Evolutionary conservation across 2,113 vertebrate species (phyloP).

Genomic region (Lanius collurio): DNA sequence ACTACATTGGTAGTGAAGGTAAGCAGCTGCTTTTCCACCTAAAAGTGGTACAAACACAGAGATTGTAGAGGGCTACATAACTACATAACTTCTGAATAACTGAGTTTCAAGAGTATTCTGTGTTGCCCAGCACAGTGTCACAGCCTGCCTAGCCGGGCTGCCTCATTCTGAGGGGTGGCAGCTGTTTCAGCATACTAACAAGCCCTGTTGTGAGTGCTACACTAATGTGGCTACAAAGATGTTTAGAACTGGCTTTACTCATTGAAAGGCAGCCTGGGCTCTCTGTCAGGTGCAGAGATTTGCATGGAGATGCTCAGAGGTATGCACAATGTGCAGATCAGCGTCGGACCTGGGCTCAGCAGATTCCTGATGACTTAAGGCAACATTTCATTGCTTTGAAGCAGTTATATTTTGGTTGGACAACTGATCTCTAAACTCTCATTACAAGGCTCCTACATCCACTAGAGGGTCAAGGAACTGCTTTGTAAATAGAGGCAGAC

Average conservation of each 20-base stretch:
- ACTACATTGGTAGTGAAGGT: rapidly evolving
- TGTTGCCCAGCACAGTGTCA: not conserved
- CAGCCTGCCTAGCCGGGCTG: not conserved
- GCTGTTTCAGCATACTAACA: not conserved
- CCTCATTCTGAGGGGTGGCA: not conserved
- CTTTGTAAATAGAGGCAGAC: not conserved
- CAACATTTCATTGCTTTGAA: not conserved
- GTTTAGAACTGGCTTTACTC: not conserved
- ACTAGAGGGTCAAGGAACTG: not conserved
- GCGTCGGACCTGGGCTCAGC: not conserved
- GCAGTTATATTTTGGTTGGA: not conserved
- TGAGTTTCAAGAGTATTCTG: not conserved
- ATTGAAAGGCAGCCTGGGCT: not conserved
- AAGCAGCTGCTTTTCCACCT: not conserved
- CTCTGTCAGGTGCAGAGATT: not conserved
- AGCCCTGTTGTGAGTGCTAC: not conserved
- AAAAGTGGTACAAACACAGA: not conserved
- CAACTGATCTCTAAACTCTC: not conserved
- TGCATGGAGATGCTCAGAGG: not conserved
- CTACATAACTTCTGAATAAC: not conserved
- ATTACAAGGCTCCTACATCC: not conserved
- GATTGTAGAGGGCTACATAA: not conserved
- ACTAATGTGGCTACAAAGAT: not conserved
- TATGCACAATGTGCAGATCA: not conserved
- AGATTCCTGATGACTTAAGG: not conserved